Evolutionary conservation across 1,140 invertebrate species (phyloP).

Genomic region (Stegodyphus mimosarum): DNA sequence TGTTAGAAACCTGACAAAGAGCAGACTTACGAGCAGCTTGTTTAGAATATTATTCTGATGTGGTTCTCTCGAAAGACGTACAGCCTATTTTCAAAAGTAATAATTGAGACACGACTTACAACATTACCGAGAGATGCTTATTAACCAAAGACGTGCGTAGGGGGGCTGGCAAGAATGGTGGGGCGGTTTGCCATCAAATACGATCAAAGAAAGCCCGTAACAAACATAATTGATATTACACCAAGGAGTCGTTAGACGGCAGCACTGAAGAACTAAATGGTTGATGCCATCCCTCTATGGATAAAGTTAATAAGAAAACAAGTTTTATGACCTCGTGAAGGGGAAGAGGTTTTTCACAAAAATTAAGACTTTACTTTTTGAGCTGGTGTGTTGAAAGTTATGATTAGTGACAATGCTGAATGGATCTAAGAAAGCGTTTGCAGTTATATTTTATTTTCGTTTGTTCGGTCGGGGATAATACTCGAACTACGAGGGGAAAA

Average conservation of each 20-base stretch:
- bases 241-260: constrained; percentile 53
- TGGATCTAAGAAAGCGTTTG: not conserved
- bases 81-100: not conserved
- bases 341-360: constrained; percentile 33
- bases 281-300: constrained; percentile 48
- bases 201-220: constrained; percentile 57
- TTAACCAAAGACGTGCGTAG: constrained; percentile 12
- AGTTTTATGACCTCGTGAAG: constrained; percentile 52
- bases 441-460: too few relatives aligned
- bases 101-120: constrained; percentile 58
- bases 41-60: too few relatives aligned
- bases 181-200: constrained; percentile 38
- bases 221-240: constrained; percentile 60
- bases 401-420: constrained; percentile 49
- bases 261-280: constrained; percentile 59
- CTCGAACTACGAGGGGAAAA: too few relatives aligned
- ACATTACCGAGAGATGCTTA: constrained; percentile 42
- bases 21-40: too few relatives aligned
- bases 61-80: too few relatives aligned
- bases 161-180: not conserved
- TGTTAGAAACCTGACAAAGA: too few relatives aligned
- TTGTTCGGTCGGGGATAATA: too few relatives aligned
- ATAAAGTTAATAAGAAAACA: constrained; percentile 61
- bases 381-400: constrained; percentile 39
- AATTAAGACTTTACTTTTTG: constrained; percentile 61